A percentile compares a stretch with the other conserved stretches of the same genome.
Evolutionary conservation across 1,140 invertebrate genomes (phyloP).

Genomic region (Andrena cerasifolii): DNA sequence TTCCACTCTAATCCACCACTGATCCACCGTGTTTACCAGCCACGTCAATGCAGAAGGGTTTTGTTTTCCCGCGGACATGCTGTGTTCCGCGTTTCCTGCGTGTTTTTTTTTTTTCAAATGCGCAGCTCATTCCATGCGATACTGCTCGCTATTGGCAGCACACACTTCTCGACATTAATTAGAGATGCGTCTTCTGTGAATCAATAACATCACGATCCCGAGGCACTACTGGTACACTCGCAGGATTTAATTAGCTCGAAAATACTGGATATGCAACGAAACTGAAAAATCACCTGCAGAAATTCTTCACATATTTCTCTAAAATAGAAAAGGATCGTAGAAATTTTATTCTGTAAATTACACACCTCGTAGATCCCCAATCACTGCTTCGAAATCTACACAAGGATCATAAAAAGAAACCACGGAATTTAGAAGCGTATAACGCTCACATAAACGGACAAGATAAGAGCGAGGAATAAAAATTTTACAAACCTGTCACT

Average conservation of each 20-base stretch:
- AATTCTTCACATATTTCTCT: no score
- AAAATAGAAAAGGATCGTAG: no score
- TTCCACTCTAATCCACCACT: neutral
- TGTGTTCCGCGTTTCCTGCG: neutral
- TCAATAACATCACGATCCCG: neutral
- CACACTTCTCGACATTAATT: constrained; percentile 13
- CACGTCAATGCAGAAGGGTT: neutral
- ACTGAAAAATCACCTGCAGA: no score
- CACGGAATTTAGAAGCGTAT: no score
- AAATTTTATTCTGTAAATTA: no score
- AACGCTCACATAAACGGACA: no score
- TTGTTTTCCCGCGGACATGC: constrained; percentile 11
- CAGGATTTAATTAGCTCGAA: neutral
- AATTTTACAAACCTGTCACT: no score
- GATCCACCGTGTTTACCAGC: constrained; percentile 36
- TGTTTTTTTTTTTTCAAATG: neutral
- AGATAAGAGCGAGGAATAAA: no score
- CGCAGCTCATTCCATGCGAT: neutral
- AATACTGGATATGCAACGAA: neutral
- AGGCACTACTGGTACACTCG: neutral
- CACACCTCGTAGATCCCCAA: no score
- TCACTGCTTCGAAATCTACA: no score
- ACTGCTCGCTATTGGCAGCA: neutral
- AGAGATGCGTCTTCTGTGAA: neutral
- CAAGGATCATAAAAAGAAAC: no score